These are phyloP conservation scores for Suricata suricatta DNA, from an alignment of 2,113 vertebrate species.

Conservation along the genomic window DNA sequence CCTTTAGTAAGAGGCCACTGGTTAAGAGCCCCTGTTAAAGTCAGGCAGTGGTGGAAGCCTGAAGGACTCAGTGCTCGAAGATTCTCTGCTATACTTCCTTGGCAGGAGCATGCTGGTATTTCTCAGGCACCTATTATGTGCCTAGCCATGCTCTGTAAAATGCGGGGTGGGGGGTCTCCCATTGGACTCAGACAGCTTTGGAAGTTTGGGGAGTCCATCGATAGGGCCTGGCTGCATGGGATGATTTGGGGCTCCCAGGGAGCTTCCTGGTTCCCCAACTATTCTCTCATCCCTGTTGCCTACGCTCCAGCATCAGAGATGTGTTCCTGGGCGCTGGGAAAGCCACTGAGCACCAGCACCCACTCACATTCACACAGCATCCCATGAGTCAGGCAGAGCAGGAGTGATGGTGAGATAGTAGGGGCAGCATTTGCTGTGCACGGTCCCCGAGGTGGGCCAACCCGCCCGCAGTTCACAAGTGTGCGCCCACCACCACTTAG, in stretches of 20 bases:
- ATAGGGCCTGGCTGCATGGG: neutral
- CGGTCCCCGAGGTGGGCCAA: neutral
- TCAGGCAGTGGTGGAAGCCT: neutral
- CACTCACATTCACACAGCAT: neutral
- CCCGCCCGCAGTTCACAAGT: neutral
- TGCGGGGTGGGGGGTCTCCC: neutral
- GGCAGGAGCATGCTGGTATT: neutral
- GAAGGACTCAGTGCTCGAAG: neutral
- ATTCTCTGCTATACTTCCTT: neutral
- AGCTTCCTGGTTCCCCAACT: neutral
- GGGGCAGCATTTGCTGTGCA: neutral
- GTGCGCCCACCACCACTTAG: accelerated
- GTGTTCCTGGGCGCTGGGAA: neutral
- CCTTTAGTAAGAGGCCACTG: neutral
- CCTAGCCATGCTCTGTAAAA: neutral
- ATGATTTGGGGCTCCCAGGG: neutral
- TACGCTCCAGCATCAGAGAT: neutral
- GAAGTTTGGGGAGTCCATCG: neutral
- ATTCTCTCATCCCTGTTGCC: neutral
- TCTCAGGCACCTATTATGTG: neutral
- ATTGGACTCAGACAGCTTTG: neutral
- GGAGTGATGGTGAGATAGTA: accelerated
- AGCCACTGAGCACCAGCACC: neutral
- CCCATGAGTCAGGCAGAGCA: neutral
- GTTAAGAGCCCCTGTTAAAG: neutral